These are phyloP conservation scores for Sprattus sprattus DNA, from an alignment of 2,113 vertebrate species.

Conservation along the genomic window DNA sequence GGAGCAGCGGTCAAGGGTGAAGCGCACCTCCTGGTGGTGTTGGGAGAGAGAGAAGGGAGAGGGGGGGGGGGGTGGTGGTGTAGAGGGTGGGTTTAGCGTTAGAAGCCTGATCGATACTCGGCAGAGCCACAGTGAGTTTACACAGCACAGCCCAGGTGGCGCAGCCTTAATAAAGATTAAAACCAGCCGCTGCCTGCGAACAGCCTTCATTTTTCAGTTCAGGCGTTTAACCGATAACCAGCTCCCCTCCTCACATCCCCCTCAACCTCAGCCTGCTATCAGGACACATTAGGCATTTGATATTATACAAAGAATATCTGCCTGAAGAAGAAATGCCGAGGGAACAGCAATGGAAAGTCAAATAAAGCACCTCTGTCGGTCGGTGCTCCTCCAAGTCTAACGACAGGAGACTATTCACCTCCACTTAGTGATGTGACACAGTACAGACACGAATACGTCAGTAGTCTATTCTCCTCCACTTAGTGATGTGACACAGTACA, in stretches of 20 bases:
- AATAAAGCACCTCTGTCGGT: neutral
- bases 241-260: neutral
- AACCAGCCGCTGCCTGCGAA: neutral
- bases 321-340: neutral
- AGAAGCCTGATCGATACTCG: neutral
- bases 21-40: slow-evolving; percentile 70
- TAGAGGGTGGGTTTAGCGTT: neutral
- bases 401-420: neutral
- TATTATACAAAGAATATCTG: no score
- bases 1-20: slow-evolving; percentile 79
- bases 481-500: neutral
- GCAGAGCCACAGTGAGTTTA: neutral
- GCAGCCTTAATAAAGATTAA: neutral
- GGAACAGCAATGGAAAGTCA: neutral
- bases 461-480: neutral
- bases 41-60: neutral
- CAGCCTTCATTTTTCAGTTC: neutral
- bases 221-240: neutral
- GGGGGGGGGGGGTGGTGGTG: no score
- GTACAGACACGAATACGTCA: no score
- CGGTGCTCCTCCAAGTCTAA: neutral
- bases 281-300: neutral
- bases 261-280: neutral
- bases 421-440: no score
- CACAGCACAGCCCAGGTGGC: neutral